A percentile compares a stretch with the other conserved stretches of the same genome.
phyloP scores from a whole-genome alignment of 2,888 invertebrate species.

The Timandra comae region DNA sequence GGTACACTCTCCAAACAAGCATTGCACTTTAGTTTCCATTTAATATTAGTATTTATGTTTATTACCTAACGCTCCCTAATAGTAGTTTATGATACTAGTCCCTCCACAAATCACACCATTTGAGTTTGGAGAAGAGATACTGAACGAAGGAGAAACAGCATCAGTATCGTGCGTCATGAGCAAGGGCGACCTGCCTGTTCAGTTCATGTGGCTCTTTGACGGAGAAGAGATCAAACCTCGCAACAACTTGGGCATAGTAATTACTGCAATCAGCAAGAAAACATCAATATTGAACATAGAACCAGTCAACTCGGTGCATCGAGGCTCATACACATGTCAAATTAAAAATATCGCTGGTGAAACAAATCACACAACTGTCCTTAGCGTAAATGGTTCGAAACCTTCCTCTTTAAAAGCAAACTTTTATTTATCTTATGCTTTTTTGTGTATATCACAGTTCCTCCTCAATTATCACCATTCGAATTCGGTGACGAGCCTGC shows the following conservation, averaged over 20 bases:
- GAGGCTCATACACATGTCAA: conserved; percentile 81
- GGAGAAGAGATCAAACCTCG: conserved; percentile 65
- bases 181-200: conserved; percentile 88
- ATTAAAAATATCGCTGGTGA: conserved; percentile 79
- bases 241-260: conserved; percentile 75
- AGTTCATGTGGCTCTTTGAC: conserved; percentile 84
- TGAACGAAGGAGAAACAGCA: conserved; percentile 84
- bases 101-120: conserved; percentile 85
- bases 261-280: conserved; percentile 78
- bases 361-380: conserved; percentile 75
- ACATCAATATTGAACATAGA: conserved; percentile 81
- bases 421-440: conserved; percentile 15
- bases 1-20: conserved; percentile 69
- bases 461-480: conserved; percentile 82
- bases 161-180: conserved; percentile 85
- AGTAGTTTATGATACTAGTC: conserved; percentile 55
- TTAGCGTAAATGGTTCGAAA: conserved; percentile 79
- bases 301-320: conserved; percentile 77
- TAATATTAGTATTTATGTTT: conserved; percentile 17
- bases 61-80: conserved; percentile 23
- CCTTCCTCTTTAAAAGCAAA: conserved; percentile 28
- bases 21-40: conserved; percentile 37
- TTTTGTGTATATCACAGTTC: conserved; percentile 65
- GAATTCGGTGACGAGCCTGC: conserved; percentile 82
- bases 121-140: conserved; percentile 83